Percentiles rank a stretch among this genome's conserved stretches.
These are phyloP conservation scores for Lates calcarifer DNA, from an alignment of 2,113 vertebrate genomes.

Conservation along the genomic window DNA sequence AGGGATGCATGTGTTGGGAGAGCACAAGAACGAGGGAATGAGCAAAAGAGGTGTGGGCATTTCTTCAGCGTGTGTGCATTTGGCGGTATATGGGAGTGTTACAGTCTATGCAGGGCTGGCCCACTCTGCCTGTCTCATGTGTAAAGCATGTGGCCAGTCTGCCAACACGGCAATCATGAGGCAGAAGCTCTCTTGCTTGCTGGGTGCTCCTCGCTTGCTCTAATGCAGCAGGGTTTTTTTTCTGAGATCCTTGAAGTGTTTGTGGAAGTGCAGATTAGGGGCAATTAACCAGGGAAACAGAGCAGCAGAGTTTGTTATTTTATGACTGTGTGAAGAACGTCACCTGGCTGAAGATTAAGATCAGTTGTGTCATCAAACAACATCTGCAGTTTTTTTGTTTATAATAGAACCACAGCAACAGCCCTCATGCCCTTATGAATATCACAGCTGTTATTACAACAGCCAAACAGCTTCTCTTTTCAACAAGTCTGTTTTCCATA, in stretches of 20 bases:
- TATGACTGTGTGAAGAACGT: constrained; percentile 8
- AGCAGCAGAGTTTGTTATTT: not conserved
- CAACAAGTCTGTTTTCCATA: constrained; percentile 38
- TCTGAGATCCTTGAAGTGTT: constrained; percentile 24
- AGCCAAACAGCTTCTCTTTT: constrained; percentile 36
- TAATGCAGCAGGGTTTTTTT: constrained; percentile 1
- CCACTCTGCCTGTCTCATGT: constrained; percentile 43
- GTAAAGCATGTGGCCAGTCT: constrained; percentile 57
- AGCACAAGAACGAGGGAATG: constrained; percentile 27
- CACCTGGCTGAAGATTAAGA: constrained; percentile 25
- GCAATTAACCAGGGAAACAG: not conserved
- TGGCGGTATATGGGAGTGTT: constrained; percentile 23
- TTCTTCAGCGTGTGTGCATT: constrained; percentile 29
- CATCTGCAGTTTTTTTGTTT: constrained; percentile 64
- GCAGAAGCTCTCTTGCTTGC: constrained; percentile 48
- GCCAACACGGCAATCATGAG: constrained; percentile 63
- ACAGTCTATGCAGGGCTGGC: constrained; percentile 26
- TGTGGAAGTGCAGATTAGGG: constrained; percentile 5
- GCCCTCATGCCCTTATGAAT: constrained; percentile 34
- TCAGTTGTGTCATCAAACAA: constrained; percentile 61
- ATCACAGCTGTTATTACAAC: constrained; percentile 62
- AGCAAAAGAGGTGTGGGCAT: constrained; percentile 15
- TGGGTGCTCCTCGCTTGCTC: constrained; percentile 14
- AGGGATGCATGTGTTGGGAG: constrained; percentile 55
- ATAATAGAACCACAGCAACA: constrained; percentile 42